Percentiles rank a stretch among this genome's conserved stretches.
Evolutionary conservation across 2,888 invertebrate species (phyloP).

Genomic region (Conistra vaccinii): DNA sequence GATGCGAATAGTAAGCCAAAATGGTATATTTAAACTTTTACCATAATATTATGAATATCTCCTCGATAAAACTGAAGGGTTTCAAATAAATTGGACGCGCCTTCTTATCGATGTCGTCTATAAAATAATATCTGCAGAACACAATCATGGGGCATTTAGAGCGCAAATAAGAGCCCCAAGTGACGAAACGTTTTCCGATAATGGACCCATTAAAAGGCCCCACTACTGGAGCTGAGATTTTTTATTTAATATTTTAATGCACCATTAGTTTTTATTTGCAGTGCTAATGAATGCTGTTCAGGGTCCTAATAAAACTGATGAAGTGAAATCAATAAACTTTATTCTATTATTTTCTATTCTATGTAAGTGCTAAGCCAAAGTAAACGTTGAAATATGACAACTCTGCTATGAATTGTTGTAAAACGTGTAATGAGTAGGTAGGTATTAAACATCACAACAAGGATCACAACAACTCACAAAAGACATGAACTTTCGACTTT

Average conservation of each 20-base stretch:
- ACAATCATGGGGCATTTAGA: conserved; percentile 71
- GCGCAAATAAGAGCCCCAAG: conserved; percentile 71
- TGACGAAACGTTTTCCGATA: conserved; percentile 78
- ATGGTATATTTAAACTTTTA: background rate
- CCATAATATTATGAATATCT: conserved; percentile 4
- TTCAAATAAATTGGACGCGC: conserved; percentile 26
- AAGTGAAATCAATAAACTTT: no score
- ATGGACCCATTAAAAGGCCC: conserved; percentile 70
- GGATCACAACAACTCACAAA: background rate
- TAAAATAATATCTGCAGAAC: conserved; percentile 54
- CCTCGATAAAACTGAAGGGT: conserved; percentile 18
- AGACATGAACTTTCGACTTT: conserved; percentile 2
- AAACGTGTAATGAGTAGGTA: background rate
- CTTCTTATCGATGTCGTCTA: conserved; percentile 40
- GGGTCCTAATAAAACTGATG: background rate
- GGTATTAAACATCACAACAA: background rate
- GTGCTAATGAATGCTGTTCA: conserved; percentile 20
- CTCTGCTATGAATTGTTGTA: background rate
- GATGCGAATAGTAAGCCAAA: background rate
- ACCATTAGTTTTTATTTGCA: conserved; percentile 43
- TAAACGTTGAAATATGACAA: no score
- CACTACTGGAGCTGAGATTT: conserved; percentile 54
- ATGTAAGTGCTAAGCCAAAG: background rate
- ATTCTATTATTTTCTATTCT: no score
- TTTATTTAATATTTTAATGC: conserved; percentile 54